These are phyloP conservation scores for Drosophila siamana DNA, from an alignment of 2,888 invertebrate species.

Conservation along the genomic window DNA sequence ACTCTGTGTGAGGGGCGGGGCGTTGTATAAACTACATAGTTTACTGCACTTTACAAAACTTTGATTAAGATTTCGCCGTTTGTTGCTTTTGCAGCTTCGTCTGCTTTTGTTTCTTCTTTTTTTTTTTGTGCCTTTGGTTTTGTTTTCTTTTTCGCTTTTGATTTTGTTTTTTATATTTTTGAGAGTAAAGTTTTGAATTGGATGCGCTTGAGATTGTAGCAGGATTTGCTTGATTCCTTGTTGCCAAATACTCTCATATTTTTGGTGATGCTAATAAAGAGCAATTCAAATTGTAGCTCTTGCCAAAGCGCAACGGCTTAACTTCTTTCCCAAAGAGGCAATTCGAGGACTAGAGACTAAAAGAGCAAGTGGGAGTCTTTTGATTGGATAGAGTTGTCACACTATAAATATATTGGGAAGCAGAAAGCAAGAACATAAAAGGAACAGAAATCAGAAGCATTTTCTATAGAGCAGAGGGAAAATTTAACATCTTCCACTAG, in stretches of 20 bases:
- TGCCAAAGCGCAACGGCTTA: slow-evolving; percentile 13
- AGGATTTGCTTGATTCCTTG: slow-evolving; percentile 36
- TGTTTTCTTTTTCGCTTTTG: slow-evolving; percentile 7
- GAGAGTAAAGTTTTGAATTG: slow-evolving; percentile 65
- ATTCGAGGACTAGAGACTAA: neutral
- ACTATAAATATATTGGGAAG: no score
- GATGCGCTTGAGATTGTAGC: slow-evolving; percentile 58
- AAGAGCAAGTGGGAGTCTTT: neutral
- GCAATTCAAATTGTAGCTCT: slow-evolving; percentile 13
- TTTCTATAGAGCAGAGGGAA: no score
- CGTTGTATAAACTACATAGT: slow-evolving; percentile 72
- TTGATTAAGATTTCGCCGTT: slow-evolving; percentile 77
- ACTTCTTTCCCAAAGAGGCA: neutral
- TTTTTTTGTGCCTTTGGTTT: neutral
- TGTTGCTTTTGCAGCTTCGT: slow-evolving; percentile 55
- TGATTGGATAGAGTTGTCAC: neutral
- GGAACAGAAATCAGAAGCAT: no score
- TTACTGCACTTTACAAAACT: slow-evolving; percentile 79
- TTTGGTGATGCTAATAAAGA: slow-evolving; percentile 39
- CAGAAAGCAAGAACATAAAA: no score
- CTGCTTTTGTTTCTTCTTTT: slow-evolving; percentile 34
- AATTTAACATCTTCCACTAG: no score
- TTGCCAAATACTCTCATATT: slow-evolving; percentile 23
- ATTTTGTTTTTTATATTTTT: slow-evolving; percentile 27
- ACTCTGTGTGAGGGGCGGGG: slow-evolving; percentile 1